phyloP scores from a whole-genome alignment of 2,797 vertebrate genomes.

The Leptoclinus maculatus region DNA sequence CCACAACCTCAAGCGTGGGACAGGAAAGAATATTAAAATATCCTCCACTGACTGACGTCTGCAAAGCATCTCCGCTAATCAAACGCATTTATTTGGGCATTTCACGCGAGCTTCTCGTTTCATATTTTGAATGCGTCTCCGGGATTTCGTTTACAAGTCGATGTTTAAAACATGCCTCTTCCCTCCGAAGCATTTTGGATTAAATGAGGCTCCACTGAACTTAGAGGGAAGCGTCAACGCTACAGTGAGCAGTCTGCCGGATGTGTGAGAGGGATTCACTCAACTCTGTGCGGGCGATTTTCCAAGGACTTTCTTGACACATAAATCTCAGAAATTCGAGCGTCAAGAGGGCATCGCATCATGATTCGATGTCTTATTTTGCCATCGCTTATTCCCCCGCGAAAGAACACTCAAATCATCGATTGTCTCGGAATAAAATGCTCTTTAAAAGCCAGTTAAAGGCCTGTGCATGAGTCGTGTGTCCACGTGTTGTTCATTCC shows the following conservation, averaged over 20 bases:
- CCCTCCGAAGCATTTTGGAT: slow-evolving; percentile 26
- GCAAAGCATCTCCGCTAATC: not conserved
- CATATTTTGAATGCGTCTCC: not conserved
- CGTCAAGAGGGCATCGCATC: not conserved
- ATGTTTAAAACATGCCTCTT: slow-evolving; percentile 45
- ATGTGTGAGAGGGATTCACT: not conserved
- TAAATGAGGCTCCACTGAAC: slow-evolving; percentile 28
- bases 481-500: slow-evolving; percentile 27
- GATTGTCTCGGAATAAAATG: not conserved
- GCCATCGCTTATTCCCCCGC: not conserved
- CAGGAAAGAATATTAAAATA: not conserved
- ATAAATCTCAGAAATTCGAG: slow-evolving; percentile 2
- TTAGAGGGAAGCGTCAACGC: slow-evolving; percentile 3
- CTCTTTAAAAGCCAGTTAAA: not conserved
- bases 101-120: not conserved
- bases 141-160: slow-evolving; percentile 27
- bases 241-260: slow-evolving; percentile 29
- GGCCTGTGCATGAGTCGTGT: slow-evolving; percentile 18
- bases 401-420: not conserved
- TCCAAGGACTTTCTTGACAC: not conserved
- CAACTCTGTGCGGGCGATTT: not conserved
- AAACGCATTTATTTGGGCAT: slow-evolving; percentile 5
- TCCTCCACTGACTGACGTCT: not conserved
- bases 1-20: not conserved
- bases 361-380: slow-evolving; percentile 10